A percentile compares a stretch with the other conserved stretches of the same genome.
Conservation (phyloP, 2,888 invertebrate genomes). For the Clusia tigrina region DNA sequence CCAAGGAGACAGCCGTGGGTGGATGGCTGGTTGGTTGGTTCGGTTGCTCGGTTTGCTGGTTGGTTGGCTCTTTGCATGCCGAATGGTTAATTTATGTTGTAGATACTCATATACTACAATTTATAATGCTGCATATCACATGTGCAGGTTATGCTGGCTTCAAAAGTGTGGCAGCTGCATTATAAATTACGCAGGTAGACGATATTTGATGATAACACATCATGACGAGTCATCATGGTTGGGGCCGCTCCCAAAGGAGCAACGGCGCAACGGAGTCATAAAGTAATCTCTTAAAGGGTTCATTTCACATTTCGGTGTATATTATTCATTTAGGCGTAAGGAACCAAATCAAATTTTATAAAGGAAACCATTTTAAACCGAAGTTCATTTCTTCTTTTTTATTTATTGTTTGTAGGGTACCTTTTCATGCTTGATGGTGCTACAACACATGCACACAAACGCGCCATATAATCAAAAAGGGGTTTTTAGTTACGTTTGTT, state of each 20-base stretch:
- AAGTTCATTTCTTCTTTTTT: background rate
- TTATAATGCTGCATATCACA: constrained; percentile 35
- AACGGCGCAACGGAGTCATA: background rate
- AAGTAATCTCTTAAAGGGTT: constrained; percentile 5
- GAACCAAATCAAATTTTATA: background rate
- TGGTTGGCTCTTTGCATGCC: background rate
- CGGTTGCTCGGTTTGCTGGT: background rate
- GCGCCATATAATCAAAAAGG: too few relatives aligned
- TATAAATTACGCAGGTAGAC: constrained; percentile 1
- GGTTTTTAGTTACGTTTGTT: too few relatives aligned
- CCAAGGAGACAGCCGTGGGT: background rate
- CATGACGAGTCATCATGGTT: background rate
- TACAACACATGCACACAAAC: background rate
- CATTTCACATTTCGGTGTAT: background rate
- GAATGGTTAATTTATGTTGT: constrained; percentile 41
- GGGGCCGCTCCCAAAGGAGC: background rate
- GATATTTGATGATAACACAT: background rate
- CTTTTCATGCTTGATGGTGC: background rate
- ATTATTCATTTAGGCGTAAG: background rate
- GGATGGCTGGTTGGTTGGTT: background rate
- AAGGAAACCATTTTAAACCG: background rate
- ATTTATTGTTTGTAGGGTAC: background rate
- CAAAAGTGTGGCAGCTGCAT: background rate
- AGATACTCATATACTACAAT: too few relatives aligned
- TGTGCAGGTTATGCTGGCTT: background rate